These are phyloP conservation scores for Triplophysa tibetana DNA, from an alignment of 2,113 vertebrate species.

Conservation along the genomic window DNA sequence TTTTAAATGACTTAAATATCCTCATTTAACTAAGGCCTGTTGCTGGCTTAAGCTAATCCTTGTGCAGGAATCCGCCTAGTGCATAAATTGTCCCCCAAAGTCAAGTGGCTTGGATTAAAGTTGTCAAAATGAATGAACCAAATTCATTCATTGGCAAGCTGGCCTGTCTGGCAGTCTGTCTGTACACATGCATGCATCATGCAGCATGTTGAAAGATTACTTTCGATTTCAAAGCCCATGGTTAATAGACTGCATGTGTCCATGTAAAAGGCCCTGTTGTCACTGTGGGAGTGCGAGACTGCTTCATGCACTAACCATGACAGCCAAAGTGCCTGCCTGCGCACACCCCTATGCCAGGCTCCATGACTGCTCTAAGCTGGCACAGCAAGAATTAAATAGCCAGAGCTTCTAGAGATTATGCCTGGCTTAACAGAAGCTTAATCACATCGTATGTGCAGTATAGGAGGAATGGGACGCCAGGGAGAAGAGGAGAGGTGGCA, in stretches of 20 bases:
- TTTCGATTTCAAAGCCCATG: background rate
- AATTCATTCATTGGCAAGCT: conserved; percentile 48
- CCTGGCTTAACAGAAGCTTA: conserved; percentile 57
- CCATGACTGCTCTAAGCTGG: conserved; percentile 55
- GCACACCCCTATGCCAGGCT: conserved; percentile 49
- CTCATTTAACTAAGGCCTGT: too few relatives aligned
- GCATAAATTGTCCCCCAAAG: conserved; percentile 42
- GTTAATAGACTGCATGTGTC: conserved; percentile 10
- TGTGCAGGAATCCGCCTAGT: background rate
- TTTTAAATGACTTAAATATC: too few relatives aligned
- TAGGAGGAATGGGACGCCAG: conserved; percentile 38
- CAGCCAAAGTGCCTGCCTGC: conserved; percentile 40
- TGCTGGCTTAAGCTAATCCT: too few relatives aligned
- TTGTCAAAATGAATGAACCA: conserved; percentile 28
- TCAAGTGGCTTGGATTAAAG: conserved; percentile 43
- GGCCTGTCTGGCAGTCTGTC: conserved; percentile 1
- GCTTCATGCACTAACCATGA: conserved; percentile 20
- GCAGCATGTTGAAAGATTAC: background rate
- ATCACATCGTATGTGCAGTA: conserved; percentile 56
- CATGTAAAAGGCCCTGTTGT: conserved; percentile 26
- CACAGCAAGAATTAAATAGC: conserved; percentile 61
- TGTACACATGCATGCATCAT: background rate
- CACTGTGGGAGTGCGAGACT: conserved; percentile 44
- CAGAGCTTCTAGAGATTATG: conserved; percentile 59
- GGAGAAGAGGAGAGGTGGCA: conserved; percentile 1